These are phyloP conservation scores for Pteropus alecto DNA, from an alignment of 2,113 vertebrate species.

Conservation along the genomic window DNA sequence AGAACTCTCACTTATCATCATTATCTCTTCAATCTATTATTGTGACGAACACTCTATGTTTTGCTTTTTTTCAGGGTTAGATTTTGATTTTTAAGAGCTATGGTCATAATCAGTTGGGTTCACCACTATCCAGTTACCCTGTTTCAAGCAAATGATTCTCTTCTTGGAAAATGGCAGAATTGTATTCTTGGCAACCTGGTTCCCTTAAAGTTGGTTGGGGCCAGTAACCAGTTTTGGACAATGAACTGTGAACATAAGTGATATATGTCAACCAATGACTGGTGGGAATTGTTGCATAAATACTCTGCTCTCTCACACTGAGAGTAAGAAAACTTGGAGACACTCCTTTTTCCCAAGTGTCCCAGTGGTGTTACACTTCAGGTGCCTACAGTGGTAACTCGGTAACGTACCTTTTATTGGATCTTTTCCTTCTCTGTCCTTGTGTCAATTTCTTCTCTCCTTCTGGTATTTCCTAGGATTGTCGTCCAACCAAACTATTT, in stretches of 20 bases:
- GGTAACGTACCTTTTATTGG: background rate
- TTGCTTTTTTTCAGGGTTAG: background rate
- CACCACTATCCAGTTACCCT: background rate
- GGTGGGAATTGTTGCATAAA: background rate
- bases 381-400: background rate
- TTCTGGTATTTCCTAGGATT: background rate
- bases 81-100: background rate
- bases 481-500: background rate
- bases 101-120: background rate
- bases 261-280: background rate
- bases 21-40: background rate
- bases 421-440: background rate
- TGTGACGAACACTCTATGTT: background rate
- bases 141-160: background rate
- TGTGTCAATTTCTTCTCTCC: background rate
- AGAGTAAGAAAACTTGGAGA: background rate
- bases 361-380: background rate
- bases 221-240: background rate
- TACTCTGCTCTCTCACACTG: background rate
- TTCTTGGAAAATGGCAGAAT: background rate
- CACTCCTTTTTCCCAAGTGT: background rate
- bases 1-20: background rate
- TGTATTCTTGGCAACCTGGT: background rate
- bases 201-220: background rate
- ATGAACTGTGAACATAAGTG: background rate